Conservation (phyloP, 2,797 vertebrate species). For the Lithobates sylvaticus region DNA sequence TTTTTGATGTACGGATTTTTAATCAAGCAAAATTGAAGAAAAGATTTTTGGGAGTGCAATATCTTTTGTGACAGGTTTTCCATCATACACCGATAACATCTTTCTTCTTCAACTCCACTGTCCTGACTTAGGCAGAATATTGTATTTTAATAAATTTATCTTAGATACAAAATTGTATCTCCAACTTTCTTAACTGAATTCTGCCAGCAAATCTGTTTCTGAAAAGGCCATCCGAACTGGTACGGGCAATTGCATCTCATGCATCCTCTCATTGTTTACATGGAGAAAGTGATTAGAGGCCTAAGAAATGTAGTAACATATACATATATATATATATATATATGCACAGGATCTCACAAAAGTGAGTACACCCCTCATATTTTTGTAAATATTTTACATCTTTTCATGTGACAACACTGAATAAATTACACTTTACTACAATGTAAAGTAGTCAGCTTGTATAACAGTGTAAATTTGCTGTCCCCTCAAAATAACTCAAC, state of each 20-base stretch:
- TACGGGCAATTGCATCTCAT: conserved; percentile 38
- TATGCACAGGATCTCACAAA: too few species aligned
- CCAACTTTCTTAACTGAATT: conserved; percentile 48
- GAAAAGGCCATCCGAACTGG: conserved; percentile 51
- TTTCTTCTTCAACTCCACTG: conserved; percentile 55
- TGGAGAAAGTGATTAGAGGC: too few species aligned
- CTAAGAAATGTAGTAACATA: too few species aligned
- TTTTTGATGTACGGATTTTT: conserved; percentile 65
- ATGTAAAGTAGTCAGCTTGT: too few species aligned
- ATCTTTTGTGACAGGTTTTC: conserved; percentile 63
- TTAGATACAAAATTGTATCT: conserved; percentile 56
- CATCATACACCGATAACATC: conserved; percentile 60
- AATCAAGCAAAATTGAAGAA: conserved; percentile 62
- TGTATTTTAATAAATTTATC: conserved; percentile 63
- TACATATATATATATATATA: too few species aligned
- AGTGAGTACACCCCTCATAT: too few species aligned
- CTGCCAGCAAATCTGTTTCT: conserved; percentile 52
- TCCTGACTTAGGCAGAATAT: conserved; percentile 57
- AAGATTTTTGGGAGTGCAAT: conserved; percentile 61
- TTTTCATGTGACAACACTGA: too few species aligned
- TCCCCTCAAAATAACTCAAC: too few species aligned
- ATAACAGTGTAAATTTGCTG: too few species aligned
- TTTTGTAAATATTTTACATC: too few species aligned
- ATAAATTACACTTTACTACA: too few species aligned
- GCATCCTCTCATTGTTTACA: neutral